Base-by-base conservation (phyloP, 1,140 invertebrate genomes). In the Formica exsecta region DNA sequence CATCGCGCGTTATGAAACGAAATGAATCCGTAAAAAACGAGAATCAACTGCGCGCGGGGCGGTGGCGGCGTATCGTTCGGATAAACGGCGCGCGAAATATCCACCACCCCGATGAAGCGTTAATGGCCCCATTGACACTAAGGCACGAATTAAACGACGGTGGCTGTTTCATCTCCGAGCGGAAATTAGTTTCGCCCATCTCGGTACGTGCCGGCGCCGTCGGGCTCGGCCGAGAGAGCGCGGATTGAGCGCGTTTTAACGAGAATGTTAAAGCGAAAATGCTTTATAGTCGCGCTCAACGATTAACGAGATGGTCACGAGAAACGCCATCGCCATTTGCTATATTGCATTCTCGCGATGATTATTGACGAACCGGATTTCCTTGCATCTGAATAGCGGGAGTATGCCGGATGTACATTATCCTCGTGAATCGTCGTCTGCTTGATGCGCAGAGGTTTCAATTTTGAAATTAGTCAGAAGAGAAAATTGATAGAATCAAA, bases 161-260 rank as follows among this genome's bases (percentile, higher is more conserved):
- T 61, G 79, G 66, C 88, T 87, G 85, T 90, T 90, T 87, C 89
- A 90, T 90, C 89, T 75, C 85, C 73, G 74, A 84, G 85, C 88
- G 89, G 89, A 90, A 90, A 90, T 90, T 90, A 90, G 89, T 90
- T 90, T 90, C 79, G 85, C 79, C 62, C 89, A 84, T 87, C 89
- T 89, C 68, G 85, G 73, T 84, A 74, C 79, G 85, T 89, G 89
- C 73, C 79, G 71, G 61, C 51, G 32, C 25, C 80, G 32, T 51
- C 51, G 25, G 25, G 8, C 29, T n/a, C 70, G 57, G 29, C 76
- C 76, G 70, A 32, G 64, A 76, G 75, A 16, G 29, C 48, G 59
- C 84, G 57, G 87, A 89, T 89, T 71, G 84, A 89, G 84, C 87
- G 88, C 57, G 75, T 61, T 79, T 85, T 76, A 87, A 87, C 88